A percentile compares a stretch with the other conserved stretches of the same genome.
Conservation (phyloP, 2,113 vertebrate species). For the Gavia stellata region DNA sequence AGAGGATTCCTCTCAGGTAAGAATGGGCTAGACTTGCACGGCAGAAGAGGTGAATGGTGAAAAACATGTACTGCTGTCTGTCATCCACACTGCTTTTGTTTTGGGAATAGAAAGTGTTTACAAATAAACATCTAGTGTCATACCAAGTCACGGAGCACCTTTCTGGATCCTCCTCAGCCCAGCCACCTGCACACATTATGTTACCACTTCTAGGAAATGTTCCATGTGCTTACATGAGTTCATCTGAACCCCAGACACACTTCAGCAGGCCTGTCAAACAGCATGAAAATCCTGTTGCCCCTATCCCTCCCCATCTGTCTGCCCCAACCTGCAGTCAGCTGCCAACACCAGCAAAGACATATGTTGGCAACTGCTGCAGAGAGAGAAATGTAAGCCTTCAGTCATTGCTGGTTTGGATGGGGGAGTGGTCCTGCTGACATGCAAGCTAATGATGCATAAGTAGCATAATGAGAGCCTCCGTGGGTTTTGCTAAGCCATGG, state of each 20-base stretch:
- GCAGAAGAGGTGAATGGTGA: neutral
- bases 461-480: neutral
- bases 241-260: neutral
- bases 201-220: neutral
- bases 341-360: slow-evolving; percentile 3
- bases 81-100: neutral
- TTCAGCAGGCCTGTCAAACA: neutral
- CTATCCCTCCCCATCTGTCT: neutral
- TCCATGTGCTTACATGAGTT: neutral
- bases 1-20: neutral
- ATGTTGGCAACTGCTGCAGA: neutral
- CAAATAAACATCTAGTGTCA: neutral
- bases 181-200: neutral
- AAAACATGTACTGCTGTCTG: neutral
- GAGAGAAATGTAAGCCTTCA: slow-evolving; percentile 10
- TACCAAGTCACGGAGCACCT: neutral
- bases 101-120: neutral
- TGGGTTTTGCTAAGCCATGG: neutral
- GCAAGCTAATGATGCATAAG: neutral
- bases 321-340: neutral
- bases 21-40: neutral
- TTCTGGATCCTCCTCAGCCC: neutral
- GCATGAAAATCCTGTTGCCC: neutral
- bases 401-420: neutral
- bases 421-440: neutral